Conservation (phyloP, 2,888 invertebrate genomes). For the Apotomis betuletana region DNA sequence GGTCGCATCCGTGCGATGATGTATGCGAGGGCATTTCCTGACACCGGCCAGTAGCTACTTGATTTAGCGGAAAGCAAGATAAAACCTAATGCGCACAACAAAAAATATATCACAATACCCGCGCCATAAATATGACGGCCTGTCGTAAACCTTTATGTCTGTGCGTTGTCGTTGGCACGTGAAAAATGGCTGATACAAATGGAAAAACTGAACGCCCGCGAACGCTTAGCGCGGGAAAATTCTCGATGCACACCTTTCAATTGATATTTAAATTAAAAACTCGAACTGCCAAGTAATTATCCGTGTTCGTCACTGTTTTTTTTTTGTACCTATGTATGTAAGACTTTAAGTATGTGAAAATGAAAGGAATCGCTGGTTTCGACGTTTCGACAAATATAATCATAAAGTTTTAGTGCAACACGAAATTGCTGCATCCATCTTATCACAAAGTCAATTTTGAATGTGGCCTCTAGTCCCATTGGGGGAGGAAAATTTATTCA, state of each 20-base stretch:
- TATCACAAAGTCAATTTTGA: not conserved
- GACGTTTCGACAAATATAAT: too few relatives aligned
- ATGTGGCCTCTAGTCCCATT: not conserved
- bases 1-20: slow-evolving; percentile 77
- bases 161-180: slow-evolving; percentile 78
- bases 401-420: too few relatives aligned
- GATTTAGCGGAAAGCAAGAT: slow-evolving; percentile 84
- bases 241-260: slow-evolving; percentile 8
- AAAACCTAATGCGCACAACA: slow-evolving; percentile 84
- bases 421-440: too few relatives aligned
- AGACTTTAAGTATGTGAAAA: too few relatives aligned
- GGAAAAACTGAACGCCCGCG: slow-evolving; percentile 56
- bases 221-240: slow-evolving; percentile 12
- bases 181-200: slow-evolving; percentile 77
- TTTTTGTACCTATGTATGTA: too few relatives aligned
- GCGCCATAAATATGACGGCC: slow-evolving; percentile 82
- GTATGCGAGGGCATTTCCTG: slow-evolving; percentile 81
- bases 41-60: slow-evolving; percentile 84
- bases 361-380: too few relatives aligned
- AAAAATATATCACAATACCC: slow-evolving; percentile 83
- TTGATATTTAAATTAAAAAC: too few relatives aligned
- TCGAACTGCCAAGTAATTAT: too few relatives aligned
- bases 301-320: too few relatives aligned
- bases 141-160: slow-evolving; percentile 83
- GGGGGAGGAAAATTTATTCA: slow-evolving; percentile 46